Percentiles rank a stretch among this genome's conserved stretches.
Conservation (phyloP, 2,797 vertebrate genomes). For the Pitangus sulphuratus region DNA sequence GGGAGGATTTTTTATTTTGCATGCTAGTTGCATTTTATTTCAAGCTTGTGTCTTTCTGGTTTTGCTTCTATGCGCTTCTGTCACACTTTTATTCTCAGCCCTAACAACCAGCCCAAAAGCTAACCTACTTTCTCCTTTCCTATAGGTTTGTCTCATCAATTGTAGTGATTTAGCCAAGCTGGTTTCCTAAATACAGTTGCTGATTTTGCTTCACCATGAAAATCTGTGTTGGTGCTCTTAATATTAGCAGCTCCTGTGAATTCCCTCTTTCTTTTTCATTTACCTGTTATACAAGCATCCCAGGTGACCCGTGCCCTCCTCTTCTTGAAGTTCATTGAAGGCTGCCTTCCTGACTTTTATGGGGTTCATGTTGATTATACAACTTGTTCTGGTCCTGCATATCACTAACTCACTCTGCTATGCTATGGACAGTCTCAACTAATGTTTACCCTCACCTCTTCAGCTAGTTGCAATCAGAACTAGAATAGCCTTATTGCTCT, state of each 20-base stretch:
- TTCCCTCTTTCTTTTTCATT: not conserved
- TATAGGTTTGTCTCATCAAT: not conserved
- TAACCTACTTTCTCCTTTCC: not conserved
- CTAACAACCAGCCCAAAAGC: not conserved
- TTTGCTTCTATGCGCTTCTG: not conserved
- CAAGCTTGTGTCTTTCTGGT: not conserved
- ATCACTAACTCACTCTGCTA: not conserved
- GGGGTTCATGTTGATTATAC: not conserved
- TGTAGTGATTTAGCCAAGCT: not conserved
- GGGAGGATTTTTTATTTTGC: not conserved
- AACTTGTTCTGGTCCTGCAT: not conserved
- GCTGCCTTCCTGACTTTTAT: not conserved
- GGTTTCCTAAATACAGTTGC: not conserved
- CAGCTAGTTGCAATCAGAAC: not conserved
- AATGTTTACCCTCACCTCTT: not conserved
- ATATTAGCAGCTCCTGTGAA: not conserved
- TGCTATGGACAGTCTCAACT: not conserved
- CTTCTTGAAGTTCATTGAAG: not conserved
- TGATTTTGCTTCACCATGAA: not conserved
- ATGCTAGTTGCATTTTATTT: not conserved
- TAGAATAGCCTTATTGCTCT: not conserved
- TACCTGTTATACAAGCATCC: not conserved
- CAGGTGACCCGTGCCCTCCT: not conserved
- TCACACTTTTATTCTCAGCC: not conserved
- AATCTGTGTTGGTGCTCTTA: not conserved